Conservation (phyloP, 92 coral and sea anemone genomes). For the Pocillopora grandis region DNA sequence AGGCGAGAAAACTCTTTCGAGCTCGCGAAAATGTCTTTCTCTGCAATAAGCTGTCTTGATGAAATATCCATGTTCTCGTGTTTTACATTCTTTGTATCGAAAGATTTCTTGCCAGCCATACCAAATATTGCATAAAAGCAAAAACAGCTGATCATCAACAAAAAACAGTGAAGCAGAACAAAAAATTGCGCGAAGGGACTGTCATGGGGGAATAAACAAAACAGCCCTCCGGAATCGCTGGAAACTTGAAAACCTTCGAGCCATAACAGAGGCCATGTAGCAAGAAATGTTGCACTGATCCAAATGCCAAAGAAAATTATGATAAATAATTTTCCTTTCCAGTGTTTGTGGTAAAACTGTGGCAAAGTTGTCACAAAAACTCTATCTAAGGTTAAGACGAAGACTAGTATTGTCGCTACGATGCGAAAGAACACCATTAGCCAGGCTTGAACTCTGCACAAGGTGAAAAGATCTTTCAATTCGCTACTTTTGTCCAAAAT, state of each 20-base stretch:
- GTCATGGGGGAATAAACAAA: constrained; percentile 52
- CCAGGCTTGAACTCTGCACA: constrained; percentile 80
- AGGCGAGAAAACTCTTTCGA: constrained; percentile 37
- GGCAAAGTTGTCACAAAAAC: constrained; percentile 28
- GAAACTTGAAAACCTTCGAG: constrained; percentile 48
- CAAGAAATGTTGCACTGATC: constrained; percentile 66
- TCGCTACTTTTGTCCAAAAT: constrained; percentile 25
- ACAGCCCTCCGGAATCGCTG: constrained; percentile 42
- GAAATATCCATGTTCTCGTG: constrained; percentile 16
- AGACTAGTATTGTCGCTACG: constrained; percentile 40
- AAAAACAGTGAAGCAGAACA: constrained; percentile 39
- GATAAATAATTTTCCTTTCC: constrained; percentile 56
- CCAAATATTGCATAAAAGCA: constrained; percentile 41
- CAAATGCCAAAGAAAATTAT: constrained; percentile 38
- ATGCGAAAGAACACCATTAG: constrained; percentile 49
- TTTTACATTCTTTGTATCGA: constrained; percentile 32
- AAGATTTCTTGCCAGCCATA: constrained; percentile 50
- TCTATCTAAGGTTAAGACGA: constrained; percentile 58
- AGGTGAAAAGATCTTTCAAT: constrained; percentile 26
- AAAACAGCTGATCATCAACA: constrained; percentile 36
- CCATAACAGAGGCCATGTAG: constrained; percentile 67
- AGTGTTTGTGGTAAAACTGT: constrained; percentile 32
- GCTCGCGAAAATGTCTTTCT: constrained; percentile 25
- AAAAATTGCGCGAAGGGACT: constrained; percentile 52
- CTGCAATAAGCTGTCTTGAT: constrained; percentile 34